Percentiles rank a stretch among this genome's conserved stretches.
phyloP scores from a whole-genome alignment of 2,888 invertebrate genomes.

The Pyrochroa serraticornis region DNA sequence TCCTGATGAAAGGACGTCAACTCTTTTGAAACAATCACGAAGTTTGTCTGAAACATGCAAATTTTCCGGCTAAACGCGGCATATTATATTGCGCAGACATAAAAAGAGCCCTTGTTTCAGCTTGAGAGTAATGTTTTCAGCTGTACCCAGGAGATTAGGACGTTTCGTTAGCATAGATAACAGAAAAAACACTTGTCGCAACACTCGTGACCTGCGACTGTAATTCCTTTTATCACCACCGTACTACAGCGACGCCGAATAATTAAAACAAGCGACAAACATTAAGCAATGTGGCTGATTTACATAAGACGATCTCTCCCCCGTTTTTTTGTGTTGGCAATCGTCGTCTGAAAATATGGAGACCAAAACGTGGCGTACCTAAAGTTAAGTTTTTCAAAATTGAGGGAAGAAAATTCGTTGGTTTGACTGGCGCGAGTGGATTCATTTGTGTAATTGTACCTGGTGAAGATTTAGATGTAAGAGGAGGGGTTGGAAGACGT shows the following conservation, averaged over 20 bases:
- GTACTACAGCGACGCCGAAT: slow-evolving; percentile 43
- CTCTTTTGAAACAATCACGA: slow-evolving; percentile 28
- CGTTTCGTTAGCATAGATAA: slow-evolving; percentile 55
- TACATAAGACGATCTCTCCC: slow-evolving; percentile 28
- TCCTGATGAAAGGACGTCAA: slow-evolving; percentile 11
- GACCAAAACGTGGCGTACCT: no score
- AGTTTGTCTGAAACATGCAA: slow-evolving; percentile 33
- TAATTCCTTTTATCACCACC: slow-evolving; percentile 51
- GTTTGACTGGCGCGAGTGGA: no score
- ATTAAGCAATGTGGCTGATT: slow-evolving; percentile 42
- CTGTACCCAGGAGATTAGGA: slow-evolving; percentile 52
- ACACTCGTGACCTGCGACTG: slow-evolving; percentile 53
- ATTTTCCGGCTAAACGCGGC: slow-evolving; percentile 25
- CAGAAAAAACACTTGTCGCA: slow-evolving; percentile 57
- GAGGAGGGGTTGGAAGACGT: neutral
- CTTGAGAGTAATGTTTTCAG: slow-evolving; percentile 44
- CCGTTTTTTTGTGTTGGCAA: slow-evolving; percentile 9
- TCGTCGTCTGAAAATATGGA: no score
- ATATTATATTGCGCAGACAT: slow-evolving; percentile 37
- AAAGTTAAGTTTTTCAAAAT: no score
- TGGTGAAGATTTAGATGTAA: neutral
- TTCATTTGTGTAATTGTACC: neutral
- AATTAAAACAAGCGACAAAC: slow-evolving; percentile 51
- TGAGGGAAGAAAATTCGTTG: no score
- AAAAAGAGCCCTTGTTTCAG: slow-evolving; percentile 40